Conservation (phyloP, 2,888 invertebrate species). For the Drosophila prostipennis region DNA sequence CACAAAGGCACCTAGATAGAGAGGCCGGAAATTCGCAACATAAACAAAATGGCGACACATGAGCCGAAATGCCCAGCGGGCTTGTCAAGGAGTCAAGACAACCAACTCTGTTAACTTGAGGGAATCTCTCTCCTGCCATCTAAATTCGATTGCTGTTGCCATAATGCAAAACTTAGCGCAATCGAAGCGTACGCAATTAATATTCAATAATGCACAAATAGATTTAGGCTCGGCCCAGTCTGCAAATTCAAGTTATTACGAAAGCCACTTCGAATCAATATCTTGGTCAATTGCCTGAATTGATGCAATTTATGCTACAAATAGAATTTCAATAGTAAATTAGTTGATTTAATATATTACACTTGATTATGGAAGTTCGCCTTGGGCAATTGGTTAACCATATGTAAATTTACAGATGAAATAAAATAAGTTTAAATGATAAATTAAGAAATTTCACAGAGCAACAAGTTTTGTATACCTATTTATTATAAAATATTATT, state of each 20-base stretch:
- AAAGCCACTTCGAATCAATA: slow-evolving; percentile 2
- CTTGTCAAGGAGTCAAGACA: slow-evolving; percentile 43
- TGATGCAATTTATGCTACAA: background rate
- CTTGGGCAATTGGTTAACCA: background rate
- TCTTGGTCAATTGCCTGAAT: background rate
- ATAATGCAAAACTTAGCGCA: slow-evolving; percentile 27
- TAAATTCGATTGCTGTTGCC: slow-evolving; percentile 35
- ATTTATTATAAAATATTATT: no score
- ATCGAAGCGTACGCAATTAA: slow-evolving; percentile 64
- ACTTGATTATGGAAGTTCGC: background rate
- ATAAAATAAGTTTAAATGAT: background rate
- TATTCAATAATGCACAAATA: slow-evolving; percentile 67
- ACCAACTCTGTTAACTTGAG: slow-evolving; percentile 6
- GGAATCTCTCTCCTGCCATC: background rate
- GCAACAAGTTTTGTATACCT: no score
- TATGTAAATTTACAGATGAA: no score
- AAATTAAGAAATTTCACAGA: no score
- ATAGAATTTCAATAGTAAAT: background rate
- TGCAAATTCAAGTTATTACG: slow-evolving; percentile 11
- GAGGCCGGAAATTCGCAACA: slow-evolving; percentile 54
- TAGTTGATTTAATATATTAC: background rate
- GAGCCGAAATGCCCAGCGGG: slow-evolving; percentile 24
- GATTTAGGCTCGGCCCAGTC: slow-evolving; percentile 29
- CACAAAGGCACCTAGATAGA: slow-evolving; percentile 17
- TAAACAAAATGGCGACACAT: slow-evolving; percentile 65